These are phyloP conservation scores for Accipiter cooperii DNA, from an alignment of 2,113 vertebrate genomes.

Conservation along the genomic window DNA sequence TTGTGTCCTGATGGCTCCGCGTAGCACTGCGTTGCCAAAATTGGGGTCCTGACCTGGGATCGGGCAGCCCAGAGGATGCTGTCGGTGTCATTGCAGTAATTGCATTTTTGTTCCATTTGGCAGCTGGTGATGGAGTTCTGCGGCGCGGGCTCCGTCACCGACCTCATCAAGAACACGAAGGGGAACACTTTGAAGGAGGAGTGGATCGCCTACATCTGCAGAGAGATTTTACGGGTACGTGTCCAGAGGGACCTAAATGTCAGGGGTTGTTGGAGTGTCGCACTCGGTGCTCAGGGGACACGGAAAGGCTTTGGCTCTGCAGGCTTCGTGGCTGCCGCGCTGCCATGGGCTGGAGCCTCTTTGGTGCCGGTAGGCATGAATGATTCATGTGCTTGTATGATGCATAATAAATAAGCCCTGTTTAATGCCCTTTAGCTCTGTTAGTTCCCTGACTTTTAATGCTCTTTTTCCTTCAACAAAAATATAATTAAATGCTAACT, in stretches of 20 bases:
- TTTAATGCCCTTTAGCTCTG: background rate
- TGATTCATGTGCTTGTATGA: conserved; percentile 45
- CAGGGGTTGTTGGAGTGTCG: background rate
- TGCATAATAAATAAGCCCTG: conserved; percentile 48
- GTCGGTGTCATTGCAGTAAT: background rate
- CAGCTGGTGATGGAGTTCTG: conserved; percentile 99
- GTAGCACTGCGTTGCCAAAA: background rate
- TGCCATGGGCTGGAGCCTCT: background rate
- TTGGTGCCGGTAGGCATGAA: background rate
- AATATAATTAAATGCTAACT: background rate
- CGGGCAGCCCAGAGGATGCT: background rate
- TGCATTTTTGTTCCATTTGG: conserved; percentile 8
- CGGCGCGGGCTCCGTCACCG: conserved; percentile 93
- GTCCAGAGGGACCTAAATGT: background rate
- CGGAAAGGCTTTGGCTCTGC: background rate
- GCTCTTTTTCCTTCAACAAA: background rate
- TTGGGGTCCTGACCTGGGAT: background rate
- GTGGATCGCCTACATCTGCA: conserved; percentile 98
- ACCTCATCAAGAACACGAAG: conserved; percentile 99
- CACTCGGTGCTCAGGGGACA: background rate
- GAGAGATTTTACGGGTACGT: conserved; percentile 93
- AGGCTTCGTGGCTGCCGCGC: background rate
- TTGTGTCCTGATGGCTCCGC: background rate
- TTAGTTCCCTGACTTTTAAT: background rate
- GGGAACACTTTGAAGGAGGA: conserved; percentile 98